These are phyloP conservation scores for Epizoanthus illoricatus DNA, from an alignment of 92 coral and sea anemone genomes.

Conservation along the genomic window DNA sequence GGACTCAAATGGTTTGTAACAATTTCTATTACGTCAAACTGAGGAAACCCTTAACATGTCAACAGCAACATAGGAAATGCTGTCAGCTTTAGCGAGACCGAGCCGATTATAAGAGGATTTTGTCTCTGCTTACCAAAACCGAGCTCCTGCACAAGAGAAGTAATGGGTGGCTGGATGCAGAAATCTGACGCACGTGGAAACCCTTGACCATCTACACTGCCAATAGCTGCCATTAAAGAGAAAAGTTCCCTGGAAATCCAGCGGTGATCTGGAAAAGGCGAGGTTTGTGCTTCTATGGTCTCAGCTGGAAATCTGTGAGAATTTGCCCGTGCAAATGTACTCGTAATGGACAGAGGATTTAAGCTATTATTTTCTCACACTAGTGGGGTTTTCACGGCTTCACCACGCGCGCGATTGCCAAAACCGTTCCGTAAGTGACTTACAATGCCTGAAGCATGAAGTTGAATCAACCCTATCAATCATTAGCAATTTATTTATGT, in stretches of 20 bases:
- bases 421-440: conserved; percentile 11
- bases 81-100: conserved; percentile 12
- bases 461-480: conserved; percentile 59
- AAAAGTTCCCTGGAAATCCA: conserved; percentile 8
- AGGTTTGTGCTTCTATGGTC: conserved; percentile 16
- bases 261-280: conserved; percentile 5
- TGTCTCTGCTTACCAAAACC: conserved; percentile 30
- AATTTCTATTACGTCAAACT: conserved; percentile 64
- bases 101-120: conserved; percentile 22
- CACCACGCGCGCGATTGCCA: conserved; percentile 18
- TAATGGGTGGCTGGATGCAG: conserved; percentile 29
- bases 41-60: conserved; percentile 16
- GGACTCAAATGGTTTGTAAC: conserved; percentile 43
- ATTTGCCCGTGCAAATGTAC: conserved; percentile 18
- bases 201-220: conserved; percentile 20
- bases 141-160: conserved; percentile 35
- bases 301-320: conserved; percentile 27
- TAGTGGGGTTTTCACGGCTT: background rate
- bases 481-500: conserved; percentile 85
- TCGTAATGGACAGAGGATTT: background rate
- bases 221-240: conserved; percentile 32
- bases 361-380: background rate
- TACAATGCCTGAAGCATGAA: conserved; percentile 23
- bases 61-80: conserved; percentile 6
- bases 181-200: conserved; percentile 35